A percentile compares a stretch with the other conserved stretches of the same genome.
These are phyloP conservation scores for Lutra lutra DNA, from an alignment of 2,797 vertebrate species.

Conservation along the genomic window DNA sequence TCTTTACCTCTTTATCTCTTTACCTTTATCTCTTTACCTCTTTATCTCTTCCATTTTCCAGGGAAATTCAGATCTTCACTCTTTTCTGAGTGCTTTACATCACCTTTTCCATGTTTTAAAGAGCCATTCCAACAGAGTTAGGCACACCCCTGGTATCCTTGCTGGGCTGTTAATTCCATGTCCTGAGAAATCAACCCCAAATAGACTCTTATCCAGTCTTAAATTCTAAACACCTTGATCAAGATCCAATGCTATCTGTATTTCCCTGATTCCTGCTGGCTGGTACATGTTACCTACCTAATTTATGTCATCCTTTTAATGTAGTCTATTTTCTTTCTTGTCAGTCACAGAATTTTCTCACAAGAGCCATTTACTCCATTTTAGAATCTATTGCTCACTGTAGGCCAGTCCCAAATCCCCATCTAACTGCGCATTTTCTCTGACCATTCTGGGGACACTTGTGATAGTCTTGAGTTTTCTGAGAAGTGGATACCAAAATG, in stretches of 20 bases:
- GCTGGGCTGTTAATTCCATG: background rate
- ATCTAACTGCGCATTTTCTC: background rate
- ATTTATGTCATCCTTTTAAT: background rate
- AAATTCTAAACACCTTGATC: background rate
- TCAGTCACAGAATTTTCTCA: background rate
- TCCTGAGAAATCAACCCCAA: background rate
- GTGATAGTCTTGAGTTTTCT: background rate
- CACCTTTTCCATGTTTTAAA: background rate
- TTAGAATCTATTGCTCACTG: background rate
- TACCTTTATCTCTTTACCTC: no score
- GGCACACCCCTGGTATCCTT: background rate
- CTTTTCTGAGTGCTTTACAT: background rate
- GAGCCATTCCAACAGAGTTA: background rate
- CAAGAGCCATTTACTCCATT: background rate
- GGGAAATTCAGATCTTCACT: background rate
- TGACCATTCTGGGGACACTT: background rate
- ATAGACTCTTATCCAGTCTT: background rate
- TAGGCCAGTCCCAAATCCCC: background rate
- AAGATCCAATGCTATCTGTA: background rate
- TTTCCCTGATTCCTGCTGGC: background rate
- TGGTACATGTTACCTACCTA: background rate
- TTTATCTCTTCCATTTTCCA: background rate
- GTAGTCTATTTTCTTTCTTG: background rate
- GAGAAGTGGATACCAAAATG: background rate
- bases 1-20: background rate